phyloP scores from a whole-genome alignment of 2,797 vertebrate genomes.

The Mormyrus proboscirostris region DNA sequence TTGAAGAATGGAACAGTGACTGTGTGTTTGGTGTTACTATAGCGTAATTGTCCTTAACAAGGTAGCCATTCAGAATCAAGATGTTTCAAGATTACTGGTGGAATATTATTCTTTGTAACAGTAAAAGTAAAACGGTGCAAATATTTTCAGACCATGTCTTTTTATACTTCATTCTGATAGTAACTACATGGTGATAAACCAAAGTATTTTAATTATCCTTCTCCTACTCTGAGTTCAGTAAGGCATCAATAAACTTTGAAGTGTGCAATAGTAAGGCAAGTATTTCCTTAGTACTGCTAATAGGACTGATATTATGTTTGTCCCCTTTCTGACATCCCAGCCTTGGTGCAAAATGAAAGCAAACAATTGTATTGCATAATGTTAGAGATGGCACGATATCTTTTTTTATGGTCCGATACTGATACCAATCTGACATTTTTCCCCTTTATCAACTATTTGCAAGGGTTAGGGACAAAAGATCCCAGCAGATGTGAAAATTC shows the following conservation, averaged over 20 bases:
- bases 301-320: background rate
- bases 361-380: background rate
- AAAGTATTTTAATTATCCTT: background rate
- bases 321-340: background rate
- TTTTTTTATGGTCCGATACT: background rate
- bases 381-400: background rate
- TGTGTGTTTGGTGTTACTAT: constrained; percentile 2
- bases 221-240: background rate
- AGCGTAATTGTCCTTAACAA: constrained; percentile 5
- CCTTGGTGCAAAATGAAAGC: background rate
- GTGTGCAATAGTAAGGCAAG: background rate
- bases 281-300: background rate
- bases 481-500: background rate
- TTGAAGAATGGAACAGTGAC: constrained; percentile 11
- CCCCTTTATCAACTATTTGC: background rate
- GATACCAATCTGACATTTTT: background rate
- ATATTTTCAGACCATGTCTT: background rate
- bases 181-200: background rate
- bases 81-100: background rate
- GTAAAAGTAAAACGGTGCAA: background rate
- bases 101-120: background rate
- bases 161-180: background rate
- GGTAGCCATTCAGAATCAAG: background rate
- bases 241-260: background rate
- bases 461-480: background rate